Percentiles rank a stretch among this genome's conserved stretches.
Conservation (phyloP, 2,888 invertebrate species). For the Agonopterix alstromeriana region DNA sequence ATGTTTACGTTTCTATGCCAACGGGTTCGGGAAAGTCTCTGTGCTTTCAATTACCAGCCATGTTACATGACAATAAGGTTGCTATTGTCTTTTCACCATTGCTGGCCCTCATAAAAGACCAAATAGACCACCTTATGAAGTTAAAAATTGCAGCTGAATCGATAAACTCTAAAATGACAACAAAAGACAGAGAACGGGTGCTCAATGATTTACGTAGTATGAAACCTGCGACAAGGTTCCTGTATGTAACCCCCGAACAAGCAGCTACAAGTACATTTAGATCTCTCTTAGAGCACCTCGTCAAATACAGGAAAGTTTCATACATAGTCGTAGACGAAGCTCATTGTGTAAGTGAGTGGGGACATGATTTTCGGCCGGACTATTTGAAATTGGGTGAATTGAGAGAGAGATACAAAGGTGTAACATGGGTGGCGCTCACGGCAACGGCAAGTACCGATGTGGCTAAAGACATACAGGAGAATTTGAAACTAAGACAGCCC, state of each 20-base stretch:
- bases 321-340: conserved; percentile 98
- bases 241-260: conserved; percentile 98
- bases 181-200: conserved; percentile 85
- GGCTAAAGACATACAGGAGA: conserved; percentile 86
- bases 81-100: conserved; percentile 97
- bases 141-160: conserved; percentile 90
- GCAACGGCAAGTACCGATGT: conserved; percentile 93
- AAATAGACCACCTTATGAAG: conserved; percentile 89
- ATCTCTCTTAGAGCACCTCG: conserved; percentile 80
- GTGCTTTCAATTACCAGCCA: conserved; percentile 97
- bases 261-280: conserved; percentile 88
- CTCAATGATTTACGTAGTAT: conserved; percentile 84
- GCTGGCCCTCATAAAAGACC: conserved; percentile 97
- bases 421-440: conserved; percentile 95
- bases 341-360: conserved; percentile 99
- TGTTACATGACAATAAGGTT: conserved; percentile 86
- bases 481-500: conserved; percentile 82
- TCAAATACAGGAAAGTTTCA: conserved; percentile 86
- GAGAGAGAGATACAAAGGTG: conserved; percentile 75
- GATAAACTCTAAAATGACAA: conserved; percentile 93
- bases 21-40: conserved; percentile 99
- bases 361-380: conserved; percentile 97
- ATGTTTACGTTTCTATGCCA: conserved; percentile 98
- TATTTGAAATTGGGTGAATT: conserved; percentile 90
- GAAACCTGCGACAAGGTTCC: conserved; percentile 86